Conservation (phyloP, 2,888 invertebrate genomes). For the Acanthoscelides obtectus region DNA sequence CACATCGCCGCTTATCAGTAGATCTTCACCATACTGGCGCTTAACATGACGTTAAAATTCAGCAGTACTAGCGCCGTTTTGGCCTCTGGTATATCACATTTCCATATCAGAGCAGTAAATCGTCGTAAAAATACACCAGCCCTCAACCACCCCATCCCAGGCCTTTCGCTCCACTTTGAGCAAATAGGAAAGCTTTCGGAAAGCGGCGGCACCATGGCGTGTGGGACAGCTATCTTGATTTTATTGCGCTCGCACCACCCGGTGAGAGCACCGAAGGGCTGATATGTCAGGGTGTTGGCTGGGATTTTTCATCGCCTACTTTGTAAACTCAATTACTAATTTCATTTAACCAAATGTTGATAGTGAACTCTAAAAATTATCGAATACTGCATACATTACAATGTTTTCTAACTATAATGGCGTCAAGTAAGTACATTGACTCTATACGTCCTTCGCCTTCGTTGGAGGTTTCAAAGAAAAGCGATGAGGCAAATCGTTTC, state of each 20-base stretch:
- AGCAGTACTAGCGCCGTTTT: background rate
- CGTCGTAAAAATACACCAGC: background rate
- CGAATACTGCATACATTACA: too few relatives aligned
- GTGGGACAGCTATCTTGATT: background rate
- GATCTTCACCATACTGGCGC: background rate
- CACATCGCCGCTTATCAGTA: background rate
- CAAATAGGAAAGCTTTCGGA: background rate
- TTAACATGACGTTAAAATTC: background rate
- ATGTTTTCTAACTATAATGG: too few relatives aligned
- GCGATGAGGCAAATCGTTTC: too few relatives aligned
- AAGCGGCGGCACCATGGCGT: background rate
- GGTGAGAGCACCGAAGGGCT: background rate
- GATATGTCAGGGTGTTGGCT: background rate
- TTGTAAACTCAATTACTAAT: background rate
- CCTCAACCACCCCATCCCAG: background rate
- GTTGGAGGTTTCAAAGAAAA: too few relatives aligned
- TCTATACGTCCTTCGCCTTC: too few relatives aligned
- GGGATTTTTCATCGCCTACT: background rate
- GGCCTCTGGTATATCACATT: background rate
- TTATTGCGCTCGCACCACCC: background rate
- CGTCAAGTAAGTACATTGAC: too few relatives aligned
- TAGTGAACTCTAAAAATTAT: too few relatives aligned
- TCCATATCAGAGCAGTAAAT: background rate
- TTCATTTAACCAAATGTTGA: background rate
- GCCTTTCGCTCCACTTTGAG: background rate